phyloP scores from a whole-genome alignment of 2,888 invertebrate genomes.

The Dilophus febrilis region DNA sequence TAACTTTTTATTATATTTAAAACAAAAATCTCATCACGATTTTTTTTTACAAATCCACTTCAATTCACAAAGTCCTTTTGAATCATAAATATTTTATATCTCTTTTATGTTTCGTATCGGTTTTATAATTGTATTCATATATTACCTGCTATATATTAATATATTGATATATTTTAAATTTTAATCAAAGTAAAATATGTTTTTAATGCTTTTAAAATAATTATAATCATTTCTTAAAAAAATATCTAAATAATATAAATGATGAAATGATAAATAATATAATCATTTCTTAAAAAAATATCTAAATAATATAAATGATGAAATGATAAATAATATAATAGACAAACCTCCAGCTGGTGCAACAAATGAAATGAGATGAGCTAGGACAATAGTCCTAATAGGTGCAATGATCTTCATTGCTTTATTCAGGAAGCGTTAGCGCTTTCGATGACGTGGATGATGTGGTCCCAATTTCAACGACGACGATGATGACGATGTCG shows the following conservation, averaged over 20 bases:
- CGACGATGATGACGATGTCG: constrained; percentile 1
- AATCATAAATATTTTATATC: too few species aligned
- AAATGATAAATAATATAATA: too few species aligned
- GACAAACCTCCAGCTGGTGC: constrained; percentile 30
- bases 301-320: neutral
- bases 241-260: neutral
- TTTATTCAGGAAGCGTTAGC: constrained; percentile 9
- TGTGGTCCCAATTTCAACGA: neutral
- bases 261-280: neutral
- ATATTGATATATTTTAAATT: too few species aligned
- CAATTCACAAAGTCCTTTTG: too few species aligned
- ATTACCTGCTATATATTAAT: too few species aligned
- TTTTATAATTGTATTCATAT: too few species aligned
- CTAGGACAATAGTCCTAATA: constrained; percentile 26
- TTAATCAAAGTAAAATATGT: too few species aligned
- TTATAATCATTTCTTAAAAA: neutral
- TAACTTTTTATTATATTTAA: too few species aligned
- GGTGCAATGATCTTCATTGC: constrained; percentile 29
- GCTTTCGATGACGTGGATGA: neutral
- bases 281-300: neutral
- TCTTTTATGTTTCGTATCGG: too few species aligned
- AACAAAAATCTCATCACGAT: too few species aligned
- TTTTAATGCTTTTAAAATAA: too few species aligned
- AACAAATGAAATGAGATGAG: constrained; percentile 28
- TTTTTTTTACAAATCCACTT: too few species aligned